A percentile compares a stretch with the other conserved stretches of the same genome.
phyloP scores from a whole-genome alignment of 2,797 vertebrate genomes.

The Oreonectes daqikongensis region DNA sequence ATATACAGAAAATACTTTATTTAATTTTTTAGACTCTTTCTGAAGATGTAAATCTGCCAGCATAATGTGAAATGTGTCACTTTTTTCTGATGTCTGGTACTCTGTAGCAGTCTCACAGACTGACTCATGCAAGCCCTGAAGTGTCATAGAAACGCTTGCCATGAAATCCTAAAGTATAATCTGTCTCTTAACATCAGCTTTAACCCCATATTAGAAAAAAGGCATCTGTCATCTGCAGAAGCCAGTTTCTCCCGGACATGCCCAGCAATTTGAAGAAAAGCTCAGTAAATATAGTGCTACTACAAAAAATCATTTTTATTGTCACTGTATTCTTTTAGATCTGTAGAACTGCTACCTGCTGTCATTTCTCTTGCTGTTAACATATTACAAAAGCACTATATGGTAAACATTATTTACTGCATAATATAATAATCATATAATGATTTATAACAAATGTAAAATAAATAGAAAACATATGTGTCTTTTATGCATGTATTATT shows the following conservation, averaged over 20 bases:
- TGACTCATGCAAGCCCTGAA: not conserved
- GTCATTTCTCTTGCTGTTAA: not conserved
- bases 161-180: slow-evolving; percentile 5
- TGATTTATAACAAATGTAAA: no score
- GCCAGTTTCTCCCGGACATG: not conserved
- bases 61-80: not conserved
- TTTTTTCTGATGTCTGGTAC: not conserved
- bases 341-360: not conserved
- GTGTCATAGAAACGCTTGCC: not conserved
- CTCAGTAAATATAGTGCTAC: not conserved
- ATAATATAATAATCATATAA: not conserved
- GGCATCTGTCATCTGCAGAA: not conserved
- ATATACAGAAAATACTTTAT: no score
- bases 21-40: no score
- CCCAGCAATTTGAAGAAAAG: not conserved
- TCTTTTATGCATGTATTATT: no score
- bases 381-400: not conserved
- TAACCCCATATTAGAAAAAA: not conserved
- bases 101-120: not conserved
- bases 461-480: no score
- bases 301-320: not conserved
- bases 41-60: not conserved
- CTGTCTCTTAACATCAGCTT: slow-evolving; percentile 12
- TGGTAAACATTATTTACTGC: not conserved
- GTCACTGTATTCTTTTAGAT: not conserved